Evolutionary conservation across 2,888 invertebrate species (phyloP).

Genomic region (Keiferia lycopersicella): DNA sequence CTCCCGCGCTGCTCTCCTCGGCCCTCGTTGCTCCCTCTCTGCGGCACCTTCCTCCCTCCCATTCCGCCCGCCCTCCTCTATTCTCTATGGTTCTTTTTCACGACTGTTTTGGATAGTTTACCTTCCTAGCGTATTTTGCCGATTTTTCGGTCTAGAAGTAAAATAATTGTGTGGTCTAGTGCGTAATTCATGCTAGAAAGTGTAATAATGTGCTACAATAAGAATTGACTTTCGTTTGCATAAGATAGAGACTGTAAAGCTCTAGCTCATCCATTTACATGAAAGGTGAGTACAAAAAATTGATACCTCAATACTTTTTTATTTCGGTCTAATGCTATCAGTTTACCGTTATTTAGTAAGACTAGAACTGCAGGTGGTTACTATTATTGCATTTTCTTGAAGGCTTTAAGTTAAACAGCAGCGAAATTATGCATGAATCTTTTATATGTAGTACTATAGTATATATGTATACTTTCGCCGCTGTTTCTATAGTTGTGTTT

Average conservation of each 20-base stretch:
- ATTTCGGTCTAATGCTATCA: slow-evolving; percentile 50
- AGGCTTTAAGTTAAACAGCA: slow-evolving; percentile 44
- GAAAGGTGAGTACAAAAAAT: slow-evolving; percentile 81
- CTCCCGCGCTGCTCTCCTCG: slow-evolving; percentile 9
- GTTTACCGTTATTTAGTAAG: slow-evolving; percentile 46
- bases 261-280: slow-evolving; percentile 79
- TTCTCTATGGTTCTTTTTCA: slow-evolving; percentile 78
- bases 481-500: slow-evolving; percentile 69
- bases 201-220: slow-evolving; percentile 64
- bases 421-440: slow-evolving; percentile 52
- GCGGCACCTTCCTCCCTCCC: slow-evolving; percentile 21
- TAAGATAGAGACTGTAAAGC: slow-evolving; percentile 52
- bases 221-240: slow-evolving; percentile 51
- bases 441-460: slow-evolving; percentile 51
- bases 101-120: slow-evolving; percentile 81
- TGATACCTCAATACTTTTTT: slow-evolving; percentile 70
- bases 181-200: slow-evolving; percentile 49
- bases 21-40: neutral
- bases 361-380: slow-evolving; percentile 30
- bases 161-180: slow-evolving; percentile 64
- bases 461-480: slow-evolving; percentile 61
- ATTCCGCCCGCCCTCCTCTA: slow-evolving; percentile 34
- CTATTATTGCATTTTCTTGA: slow-evolving; percentile 27
- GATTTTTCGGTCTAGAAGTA: slow-evolving; percentile 69
- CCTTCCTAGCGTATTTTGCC: slow-evolving; percentile 76